These are phyloP conservation scores for Gymnocephalus cernua DNA, from an alignment of 2,113 vertebrate genomes.

Conservation along the genomic window DNA sequence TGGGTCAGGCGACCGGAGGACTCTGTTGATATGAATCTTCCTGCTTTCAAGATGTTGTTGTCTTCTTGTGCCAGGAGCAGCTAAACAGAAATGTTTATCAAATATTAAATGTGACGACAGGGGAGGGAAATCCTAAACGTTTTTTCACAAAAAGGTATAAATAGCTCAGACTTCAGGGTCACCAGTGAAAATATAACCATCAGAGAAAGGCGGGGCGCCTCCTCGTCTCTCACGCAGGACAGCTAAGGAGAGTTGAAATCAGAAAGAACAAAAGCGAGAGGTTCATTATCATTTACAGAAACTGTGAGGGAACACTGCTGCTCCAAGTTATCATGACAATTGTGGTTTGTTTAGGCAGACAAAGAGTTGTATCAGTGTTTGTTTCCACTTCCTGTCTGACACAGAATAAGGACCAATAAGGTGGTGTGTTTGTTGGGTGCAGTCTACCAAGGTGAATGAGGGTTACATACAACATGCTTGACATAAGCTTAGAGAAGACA, in stretches of 20 bases:
- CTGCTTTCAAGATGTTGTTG: constrained; percentile 60
- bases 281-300: constrained; percentile 21
- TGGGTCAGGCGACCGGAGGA: constrained; percentile 36
- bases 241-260: constrained; percentile 29
- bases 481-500: neutral
- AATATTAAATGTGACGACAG: constrained; percentile 25
- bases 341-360: constrained; percentile 17
- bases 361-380: constrained; percentile 24
- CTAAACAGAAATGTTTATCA: constrained; percentile 62
- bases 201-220: neutral
- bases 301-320: neutral
- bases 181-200: constrained; percentile 29
- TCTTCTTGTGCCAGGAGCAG: constrained; percentile 24
- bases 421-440: constrained; percentile 17
- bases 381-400: constrained; percentile 37
- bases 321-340: neutral
- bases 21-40: constrained; percentile 71
- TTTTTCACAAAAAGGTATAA: constrained; percentile 48
- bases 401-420: no score
- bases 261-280: constrained; percentile 11
- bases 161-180: constrained; percentile 45
- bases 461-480: neutral
- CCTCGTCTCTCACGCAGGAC: constrained; percentile 7
- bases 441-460: neutral
- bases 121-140: constrained; percentile 44